Conservation (phyloP, 2,888 invertebrate species). For the Chrysolina oricalcia region DNA sequence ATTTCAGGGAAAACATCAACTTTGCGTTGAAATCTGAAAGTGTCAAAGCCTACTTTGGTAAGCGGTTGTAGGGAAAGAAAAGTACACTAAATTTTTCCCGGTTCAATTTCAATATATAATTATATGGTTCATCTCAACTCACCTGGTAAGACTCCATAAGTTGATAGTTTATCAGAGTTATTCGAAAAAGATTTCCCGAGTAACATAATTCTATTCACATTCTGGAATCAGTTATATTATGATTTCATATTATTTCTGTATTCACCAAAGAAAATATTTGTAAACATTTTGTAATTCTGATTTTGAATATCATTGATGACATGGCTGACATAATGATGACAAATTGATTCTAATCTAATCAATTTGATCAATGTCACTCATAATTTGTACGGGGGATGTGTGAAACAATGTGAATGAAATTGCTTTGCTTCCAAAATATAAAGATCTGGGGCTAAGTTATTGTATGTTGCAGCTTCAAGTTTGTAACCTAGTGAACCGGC, state of each 20-base stretch:
- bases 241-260: not conserved
- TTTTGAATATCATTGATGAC: not conserved
- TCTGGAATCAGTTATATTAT: not conserved
- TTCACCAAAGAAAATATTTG: not conserved
- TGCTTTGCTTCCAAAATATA: too few species aligned
- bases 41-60: too few species aligned
- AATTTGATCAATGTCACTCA: not conserved
- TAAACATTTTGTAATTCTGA: not conserved
- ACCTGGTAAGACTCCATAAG: slow-evolving; percentile 22
- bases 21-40: too few species aligned
- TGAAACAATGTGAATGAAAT: too few species aligned
- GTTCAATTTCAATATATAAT: too few species aligned
- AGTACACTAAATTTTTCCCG: too few species aligned
- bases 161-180: slow-evolving; percentile 13
- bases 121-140: not conserved
- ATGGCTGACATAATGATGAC: not conserved
- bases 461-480: too few species aligned
- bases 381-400: not conserved
- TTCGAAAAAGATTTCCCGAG: slow-evolving; percentile 10
- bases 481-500: too few species aligned
- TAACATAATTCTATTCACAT: not conserved
- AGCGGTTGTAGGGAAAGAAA: too few species aligned
- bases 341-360: not conserved
- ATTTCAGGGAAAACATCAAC: too few species aligned
- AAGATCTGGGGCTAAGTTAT: too few species aligned